Evolutionary conservation across 1,140 invertebrate genomes (phyloP).

Genomic region (Hetaerina americana): DNA sequence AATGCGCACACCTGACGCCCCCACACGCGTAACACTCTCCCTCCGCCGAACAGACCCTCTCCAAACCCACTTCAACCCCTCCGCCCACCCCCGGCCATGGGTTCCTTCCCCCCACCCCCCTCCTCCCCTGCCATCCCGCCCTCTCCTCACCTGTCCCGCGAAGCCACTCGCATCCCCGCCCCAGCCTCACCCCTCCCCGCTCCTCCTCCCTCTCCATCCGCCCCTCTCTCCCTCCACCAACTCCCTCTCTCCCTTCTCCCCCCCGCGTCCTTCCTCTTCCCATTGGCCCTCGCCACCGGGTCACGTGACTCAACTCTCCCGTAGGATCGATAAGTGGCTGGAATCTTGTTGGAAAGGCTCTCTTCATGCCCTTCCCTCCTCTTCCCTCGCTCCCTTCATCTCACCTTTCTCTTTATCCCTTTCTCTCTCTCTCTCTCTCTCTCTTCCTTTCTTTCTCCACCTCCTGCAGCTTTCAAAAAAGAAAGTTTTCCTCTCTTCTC

Average conservation of each 20-base stretch:
- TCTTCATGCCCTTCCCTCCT: neutral
- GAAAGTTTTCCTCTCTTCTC: no score
- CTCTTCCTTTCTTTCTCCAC: neutral
- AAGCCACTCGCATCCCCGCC: neutral
- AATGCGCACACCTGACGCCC: no score
- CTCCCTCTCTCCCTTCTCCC: neutral
- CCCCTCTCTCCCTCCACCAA: neutral
- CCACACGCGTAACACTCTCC: no score
- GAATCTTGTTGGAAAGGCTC: neutral
- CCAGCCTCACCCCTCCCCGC: neutral
- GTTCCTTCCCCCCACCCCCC: no score
- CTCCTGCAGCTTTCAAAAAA: no score
- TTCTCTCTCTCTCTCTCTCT: neutral
- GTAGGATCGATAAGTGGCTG: neutral
- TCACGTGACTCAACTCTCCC: neutral
- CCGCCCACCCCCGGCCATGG: no score
- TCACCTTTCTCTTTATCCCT: neutral
- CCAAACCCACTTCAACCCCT: no score
- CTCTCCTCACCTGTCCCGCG: neutral
- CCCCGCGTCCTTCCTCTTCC: neutral
- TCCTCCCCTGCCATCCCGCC: no score
- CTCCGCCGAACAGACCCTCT: no score
- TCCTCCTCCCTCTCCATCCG: neutral
- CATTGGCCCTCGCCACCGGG: neutral
- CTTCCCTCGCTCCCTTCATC: neutral